Evolutionary conservation across 2,888 invertebrate genomes (phyloP).

Genomic region (Pammene aurita): DNA sequence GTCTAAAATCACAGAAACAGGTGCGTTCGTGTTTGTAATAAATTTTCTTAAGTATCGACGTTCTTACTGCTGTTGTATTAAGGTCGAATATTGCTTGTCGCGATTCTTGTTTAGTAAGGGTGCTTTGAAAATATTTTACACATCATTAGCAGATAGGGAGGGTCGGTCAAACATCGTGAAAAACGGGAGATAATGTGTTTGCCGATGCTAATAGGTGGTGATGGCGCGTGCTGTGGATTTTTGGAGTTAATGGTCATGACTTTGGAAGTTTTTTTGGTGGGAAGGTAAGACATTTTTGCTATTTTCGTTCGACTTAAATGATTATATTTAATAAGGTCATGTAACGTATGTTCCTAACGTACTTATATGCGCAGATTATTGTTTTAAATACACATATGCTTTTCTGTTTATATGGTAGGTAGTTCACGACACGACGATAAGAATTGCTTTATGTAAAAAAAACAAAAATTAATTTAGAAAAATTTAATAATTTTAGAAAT

Average conservation of each 20-base stretch:
- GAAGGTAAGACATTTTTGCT: not conserved
- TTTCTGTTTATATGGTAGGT: no score
- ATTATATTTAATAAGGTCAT: no score
- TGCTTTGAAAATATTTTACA: constrained; percentile 66
- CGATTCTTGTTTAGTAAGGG: constrained; percentile 45
- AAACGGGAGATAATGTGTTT: constrained; percentile 69
- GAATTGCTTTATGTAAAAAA: no score
- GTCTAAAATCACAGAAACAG: constrained; percentile 10
- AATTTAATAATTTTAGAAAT: no score
- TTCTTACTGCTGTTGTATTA: not conserved
- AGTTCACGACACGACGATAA: no score
- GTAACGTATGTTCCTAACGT: no score
- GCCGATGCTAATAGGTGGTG: constrained; percentile 41
- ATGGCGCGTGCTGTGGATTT: constrained; percentile 38
- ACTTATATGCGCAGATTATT: no score
- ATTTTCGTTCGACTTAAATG: no score
- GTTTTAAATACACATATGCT: no score
- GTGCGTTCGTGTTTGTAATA: constrained; percentile 9
- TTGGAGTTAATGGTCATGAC: constrained; percentile 26
- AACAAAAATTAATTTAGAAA: no score
- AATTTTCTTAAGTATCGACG: not conserved
- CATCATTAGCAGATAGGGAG: constrained; percentile 67
- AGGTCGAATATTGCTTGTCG: constrained; percentile 10
- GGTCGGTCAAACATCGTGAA: constrained; percentile 70
- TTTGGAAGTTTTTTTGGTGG: constrained; percentile 16